Conservation (phyloP, 2,797 vertebrate species). For the Takifugu ocellatus region DNA sequence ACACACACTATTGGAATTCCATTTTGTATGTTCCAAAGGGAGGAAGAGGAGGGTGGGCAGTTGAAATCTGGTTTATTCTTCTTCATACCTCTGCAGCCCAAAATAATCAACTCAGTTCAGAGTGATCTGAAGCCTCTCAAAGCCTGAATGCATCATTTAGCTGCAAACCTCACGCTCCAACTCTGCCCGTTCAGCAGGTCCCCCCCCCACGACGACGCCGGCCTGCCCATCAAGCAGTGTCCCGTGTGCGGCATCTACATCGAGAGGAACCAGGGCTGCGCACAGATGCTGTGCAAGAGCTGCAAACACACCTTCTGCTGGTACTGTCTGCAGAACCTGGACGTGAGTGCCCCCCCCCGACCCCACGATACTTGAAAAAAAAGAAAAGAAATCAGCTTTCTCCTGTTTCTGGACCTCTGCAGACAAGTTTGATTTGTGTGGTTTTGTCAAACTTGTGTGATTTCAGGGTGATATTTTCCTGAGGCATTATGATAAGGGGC, state of each 20-base stretch:
- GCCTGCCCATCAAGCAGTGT: constrained; percentile 89
- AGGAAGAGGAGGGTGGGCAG: constrained; percentile 21
- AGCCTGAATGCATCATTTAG: constrained; percentile 1
- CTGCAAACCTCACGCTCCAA: constrained; percentile 1
- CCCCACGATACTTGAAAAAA: too few relatives aligned
- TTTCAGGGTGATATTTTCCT: constrained; percentile 95
- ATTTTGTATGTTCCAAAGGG: constrained; percentile 50
- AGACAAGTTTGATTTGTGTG: too few relatives aligned
- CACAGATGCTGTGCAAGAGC: constrained; percentile 98
- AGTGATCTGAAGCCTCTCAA: constrained; percentile 11
- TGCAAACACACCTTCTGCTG: constrained; percentile 98
- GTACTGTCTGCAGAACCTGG: constrained; percentile 95
- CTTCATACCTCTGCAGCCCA: constrained; percentile 12
- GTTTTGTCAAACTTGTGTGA: neutral
- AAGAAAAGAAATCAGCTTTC: too few relatives aligned
- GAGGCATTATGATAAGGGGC: constrained; percentile 95
- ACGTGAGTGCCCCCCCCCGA: constrained; percentile 76
- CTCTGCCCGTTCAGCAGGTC: constrained; percentile 60
- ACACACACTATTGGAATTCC: constrained; percentile 45
- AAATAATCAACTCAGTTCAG: constrained; percentile 41
- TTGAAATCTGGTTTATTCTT: neutral
- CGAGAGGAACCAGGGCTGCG: constrained; percentile 94
- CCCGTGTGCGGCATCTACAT: constrained; percentile 91
- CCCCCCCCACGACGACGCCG: constrained; percentile 66
- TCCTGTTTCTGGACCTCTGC: too few relatives aligned